Evolutionary conservation across 2,797 vertebrate genomes (phyloP).

Genomic region (Argya squamiceps): DNA sequence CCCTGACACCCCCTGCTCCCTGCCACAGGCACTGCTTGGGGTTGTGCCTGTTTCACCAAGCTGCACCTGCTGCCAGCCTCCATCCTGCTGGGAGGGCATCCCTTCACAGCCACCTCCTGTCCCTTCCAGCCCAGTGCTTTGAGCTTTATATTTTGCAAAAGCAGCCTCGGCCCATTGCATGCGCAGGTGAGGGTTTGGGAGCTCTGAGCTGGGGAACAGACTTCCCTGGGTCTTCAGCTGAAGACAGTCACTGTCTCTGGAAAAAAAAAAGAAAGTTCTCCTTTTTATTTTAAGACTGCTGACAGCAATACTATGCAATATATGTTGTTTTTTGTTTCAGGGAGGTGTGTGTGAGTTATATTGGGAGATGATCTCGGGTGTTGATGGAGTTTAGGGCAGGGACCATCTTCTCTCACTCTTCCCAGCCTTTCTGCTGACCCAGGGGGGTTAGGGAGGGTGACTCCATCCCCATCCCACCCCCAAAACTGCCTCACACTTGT

Average conservation of each 20-base stretch:
- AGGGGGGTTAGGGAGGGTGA: neutral
- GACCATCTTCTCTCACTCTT: neutral
- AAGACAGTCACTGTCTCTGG: neutral
- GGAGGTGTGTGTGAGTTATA: conserved; percentile 29
- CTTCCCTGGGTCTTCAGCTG: neutral
- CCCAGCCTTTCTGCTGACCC: neutral
- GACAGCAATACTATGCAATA: conserved; percentile 72
- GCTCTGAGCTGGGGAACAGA: neutral
- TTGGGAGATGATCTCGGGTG: neutral
- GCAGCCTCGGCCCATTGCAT: rapidly evolving
- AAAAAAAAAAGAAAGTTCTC: neutral
- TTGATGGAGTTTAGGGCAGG: neutral
- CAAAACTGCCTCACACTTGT: neutral
- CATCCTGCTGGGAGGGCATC: rapidly evolving
- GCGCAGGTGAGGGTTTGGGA: neutral
- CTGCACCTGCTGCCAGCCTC: rapidly evolving
- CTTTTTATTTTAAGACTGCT: conserved; percentile 42
- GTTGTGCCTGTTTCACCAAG: neutral
- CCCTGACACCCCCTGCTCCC: neutral
- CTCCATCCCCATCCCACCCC: neutral
- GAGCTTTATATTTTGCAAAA: neutral
- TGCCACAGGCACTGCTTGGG: neutral
- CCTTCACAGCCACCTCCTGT: neutral
- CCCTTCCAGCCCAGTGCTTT: neutral
- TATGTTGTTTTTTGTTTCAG: conserved; percentile 44